Conservation (phyloP, 2,888 invertebrate genomes). For the Coremacera marginata region DNA sequence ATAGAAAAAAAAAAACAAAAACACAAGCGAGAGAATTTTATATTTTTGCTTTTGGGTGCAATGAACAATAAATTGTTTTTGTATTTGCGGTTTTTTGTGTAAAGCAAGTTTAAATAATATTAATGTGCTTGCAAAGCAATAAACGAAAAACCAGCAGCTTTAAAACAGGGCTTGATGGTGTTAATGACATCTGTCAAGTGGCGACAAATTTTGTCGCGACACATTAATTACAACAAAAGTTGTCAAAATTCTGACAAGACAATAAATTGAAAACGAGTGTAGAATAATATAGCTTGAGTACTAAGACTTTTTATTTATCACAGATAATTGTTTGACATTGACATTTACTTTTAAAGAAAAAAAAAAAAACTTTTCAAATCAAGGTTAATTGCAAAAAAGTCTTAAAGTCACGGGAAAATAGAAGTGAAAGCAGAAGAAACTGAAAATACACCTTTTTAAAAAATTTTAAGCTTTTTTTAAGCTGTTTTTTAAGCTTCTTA, state of each 20-base stretch:
- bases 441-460: no score
- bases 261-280: not conserved
- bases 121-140: not conserved
- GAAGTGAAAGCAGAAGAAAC: no score
- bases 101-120: constrained; percentile 28
- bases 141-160: not conserved
- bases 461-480: no score
- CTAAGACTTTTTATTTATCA: not conserved
- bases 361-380: no score
- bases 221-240: constrained; percentile 12
- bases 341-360: no score
- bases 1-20: not conserved
- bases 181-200: constrained; percentile 32
- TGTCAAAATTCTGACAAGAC: not conserved
- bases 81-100: constrained; percentile 6
- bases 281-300: not conserved
- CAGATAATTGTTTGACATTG: not conserved
- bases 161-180: constrained; percentile 13
- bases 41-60: constrained; percentile 13
- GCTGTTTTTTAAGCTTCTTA: no score
- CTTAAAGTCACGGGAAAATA: no score
- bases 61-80: constrained; percentile 27
- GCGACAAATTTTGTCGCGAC: constrained; percentile 15
- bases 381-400: no score
- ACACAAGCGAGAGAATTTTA: not conserved